Evolutionary conservation across 2,888 invertebrate genomes (phyloP), one percentile per base, ranked within the genome.

Genomic region (Tachystola acroxantha): DNA sequence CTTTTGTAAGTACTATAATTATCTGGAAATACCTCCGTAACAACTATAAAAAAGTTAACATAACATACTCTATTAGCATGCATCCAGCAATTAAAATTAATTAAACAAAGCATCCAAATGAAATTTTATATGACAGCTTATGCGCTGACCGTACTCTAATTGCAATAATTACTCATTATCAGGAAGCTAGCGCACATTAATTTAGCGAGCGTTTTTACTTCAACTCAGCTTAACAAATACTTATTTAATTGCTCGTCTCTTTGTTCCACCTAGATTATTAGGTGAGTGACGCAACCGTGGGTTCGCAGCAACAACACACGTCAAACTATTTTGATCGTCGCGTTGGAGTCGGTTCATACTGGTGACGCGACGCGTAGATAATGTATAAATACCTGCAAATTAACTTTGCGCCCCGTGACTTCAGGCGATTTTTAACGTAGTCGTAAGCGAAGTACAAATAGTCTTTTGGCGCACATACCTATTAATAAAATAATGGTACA

Each of bases 141-240:
- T 55, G 50, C 54, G 64, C 73, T 61, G 68, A 72, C 77, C 64
- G 69, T 85, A 79, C 75, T 48, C 48, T 77, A 78, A 82, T 82
- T 82, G 75, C 68, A 67, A 74, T 81, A 81, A 84, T 82, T 73
- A 77, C 69, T 78, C 65, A 77, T 81, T 80, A 84, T 78, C 68
- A 82, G 81, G 82, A 85, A 84, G 81, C 68, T 61, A 61, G 66
- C 60, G 67, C 64, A 68, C 72, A 70, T 73, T 82, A 77, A 81
- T 74, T 76, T 77, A 69, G 70, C 63, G 53, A 61, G 59, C 54
- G 72, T 81, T 84, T 81, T 82, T 82, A 70, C 69, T 64, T 48
- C 57, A 43, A 63, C 56, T 49, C 54, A 70, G 64, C 75, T 77
- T 75, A 77, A 74, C 82, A 80, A 81, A 80, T 78, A 81, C 77